Evolutionary conservation across 2,797 vertebrate species (phyloP).

Genomic region (Saguinus oedipus): DNA sequence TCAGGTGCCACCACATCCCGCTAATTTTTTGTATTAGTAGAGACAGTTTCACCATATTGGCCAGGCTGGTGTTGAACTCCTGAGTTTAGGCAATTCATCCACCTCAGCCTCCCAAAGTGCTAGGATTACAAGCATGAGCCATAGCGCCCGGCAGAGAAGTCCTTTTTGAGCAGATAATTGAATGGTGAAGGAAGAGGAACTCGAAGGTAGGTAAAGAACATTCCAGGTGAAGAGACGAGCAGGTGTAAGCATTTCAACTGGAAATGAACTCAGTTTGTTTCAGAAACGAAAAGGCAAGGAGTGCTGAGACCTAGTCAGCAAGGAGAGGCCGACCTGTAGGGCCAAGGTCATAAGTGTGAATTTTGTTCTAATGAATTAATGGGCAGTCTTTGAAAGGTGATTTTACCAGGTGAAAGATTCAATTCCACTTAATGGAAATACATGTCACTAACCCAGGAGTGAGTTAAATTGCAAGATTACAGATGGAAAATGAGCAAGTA

Average conservation of each 20-base stretch:
- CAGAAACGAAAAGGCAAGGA: background rate
- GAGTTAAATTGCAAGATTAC: background rate
- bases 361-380: constrained; percentile 2
- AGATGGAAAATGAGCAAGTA: constrained; percentile 1
- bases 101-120: background rate
- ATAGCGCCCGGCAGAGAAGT: background rate
- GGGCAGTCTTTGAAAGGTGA: background rate
- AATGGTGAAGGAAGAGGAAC: background rate
- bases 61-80: background rate
- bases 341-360: too few species aligned
- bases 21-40: background rate
- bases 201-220: background rate
- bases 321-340: background rate
- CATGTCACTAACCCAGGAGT: background rate
- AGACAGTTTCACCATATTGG: background rate
- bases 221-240: background rate
- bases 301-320: background rate
- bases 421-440: background rate
- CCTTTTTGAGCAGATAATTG: background rate
- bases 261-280: background rate
- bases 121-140: background rate
- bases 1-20: background rate
- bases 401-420: background rate
- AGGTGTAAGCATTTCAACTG: background rate
- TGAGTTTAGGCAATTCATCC: background rate